A percentile compares a stretch with the other conserved stretches of the same genome.
Conservation (phyloP, 2,113 vertebrate species). For the Pristiophorus japonicus region DNA sequence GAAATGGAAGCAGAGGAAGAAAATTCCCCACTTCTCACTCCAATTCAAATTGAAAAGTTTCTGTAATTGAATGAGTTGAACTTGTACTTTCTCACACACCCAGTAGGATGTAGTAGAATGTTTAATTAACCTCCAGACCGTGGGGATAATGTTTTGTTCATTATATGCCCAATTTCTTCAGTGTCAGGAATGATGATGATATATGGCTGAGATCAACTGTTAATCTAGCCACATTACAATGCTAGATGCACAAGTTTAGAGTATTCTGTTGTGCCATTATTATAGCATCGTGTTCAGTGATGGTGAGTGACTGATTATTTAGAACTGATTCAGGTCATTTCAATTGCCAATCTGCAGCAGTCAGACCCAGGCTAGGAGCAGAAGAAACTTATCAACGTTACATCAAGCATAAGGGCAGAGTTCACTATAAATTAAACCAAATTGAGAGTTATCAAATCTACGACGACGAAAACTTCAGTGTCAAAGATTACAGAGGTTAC, state of each 20-base stretch:
- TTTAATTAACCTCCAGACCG: neutral
- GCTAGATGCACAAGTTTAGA: neutral
- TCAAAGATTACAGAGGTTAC: neutral
- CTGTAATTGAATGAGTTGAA: neutral
- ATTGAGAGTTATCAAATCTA: neutral
- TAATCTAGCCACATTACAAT: neutral
- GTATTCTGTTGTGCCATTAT: neutral
- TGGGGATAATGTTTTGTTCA: neutral
- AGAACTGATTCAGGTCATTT: neutral
- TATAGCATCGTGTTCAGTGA: neutral
- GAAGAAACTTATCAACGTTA: neutral
- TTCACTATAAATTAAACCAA: neutral
- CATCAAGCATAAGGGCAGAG: neutral
- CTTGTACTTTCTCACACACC: neutral
- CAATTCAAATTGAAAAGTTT: neutral
- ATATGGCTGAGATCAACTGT: neutral
- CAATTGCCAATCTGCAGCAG: neutral
- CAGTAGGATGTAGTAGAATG: neutral
- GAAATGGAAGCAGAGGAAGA: neutral
- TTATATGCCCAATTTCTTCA: neutral
- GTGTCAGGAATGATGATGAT: neutral
- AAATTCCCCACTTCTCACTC: neutral
- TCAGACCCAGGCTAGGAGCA: neutral
- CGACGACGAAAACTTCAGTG: neutral
- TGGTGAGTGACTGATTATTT: neutral